phyloP scores from a whole-genome alignment of 2,888 invertebrate genomes.

The Morpho helenor region DNA sequence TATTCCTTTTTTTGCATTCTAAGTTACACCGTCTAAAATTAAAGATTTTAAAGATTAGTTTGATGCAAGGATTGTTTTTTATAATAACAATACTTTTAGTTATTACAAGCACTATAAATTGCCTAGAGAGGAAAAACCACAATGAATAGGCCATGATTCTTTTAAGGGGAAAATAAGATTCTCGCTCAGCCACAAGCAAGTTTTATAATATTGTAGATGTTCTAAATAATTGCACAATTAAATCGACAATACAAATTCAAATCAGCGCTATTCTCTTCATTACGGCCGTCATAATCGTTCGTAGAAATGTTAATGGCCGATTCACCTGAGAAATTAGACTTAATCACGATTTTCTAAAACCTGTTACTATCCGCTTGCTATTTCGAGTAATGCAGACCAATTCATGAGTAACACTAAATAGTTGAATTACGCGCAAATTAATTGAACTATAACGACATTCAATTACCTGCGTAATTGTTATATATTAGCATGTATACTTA shows the following conservation, averaged over 20 bases:
- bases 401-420: constrained; percentile 11
- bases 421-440: not conserved
- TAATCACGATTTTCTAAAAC: constrained; percentile 16
- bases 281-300: constrained; percentile 1
- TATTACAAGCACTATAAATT: no score
- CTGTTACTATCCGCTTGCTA: constrained; percentile 4
- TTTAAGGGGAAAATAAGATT: not conserved
- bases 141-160: no score
- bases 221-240: not conserved
- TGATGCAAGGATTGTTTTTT: no score
- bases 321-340: constrained; percentile 7
- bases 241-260: not conserved
- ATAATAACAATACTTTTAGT: no score
- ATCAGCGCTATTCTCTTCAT: not conserved
- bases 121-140: no score
- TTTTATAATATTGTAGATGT: no score
- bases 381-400: constrained; percentile 1
- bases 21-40: no score
- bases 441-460: no score
- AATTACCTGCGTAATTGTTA: not conserved
- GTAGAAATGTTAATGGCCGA: constrained; percentile 2
- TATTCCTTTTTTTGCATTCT: no score
- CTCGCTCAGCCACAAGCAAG: not conserved
- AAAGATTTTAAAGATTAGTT: no score
- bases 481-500: constrained; percentile 6